phyloP scores from a whole-genome alignment of 2,888 invertebrate genomes.

The Heliconius aoede region DNA sequence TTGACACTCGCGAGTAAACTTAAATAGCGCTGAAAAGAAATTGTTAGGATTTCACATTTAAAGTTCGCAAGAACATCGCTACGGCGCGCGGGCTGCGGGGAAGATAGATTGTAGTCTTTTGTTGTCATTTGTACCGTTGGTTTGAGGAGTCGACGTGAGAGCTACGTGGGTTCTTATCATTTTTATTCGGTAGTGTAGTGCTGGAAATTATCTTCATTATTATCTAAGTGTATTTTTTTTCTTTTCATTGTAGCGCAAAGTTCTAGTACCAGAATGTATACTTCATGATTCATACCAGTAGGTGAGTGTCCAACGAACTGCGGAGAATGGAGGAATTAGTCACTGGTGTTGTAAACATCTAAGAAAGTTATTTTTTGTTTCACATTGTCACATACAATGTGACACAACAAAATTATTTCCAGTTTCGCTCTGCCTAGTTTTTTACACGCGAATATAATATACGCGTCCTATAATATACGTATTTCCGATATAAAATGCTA shows the following conservation, averaged over 20 bases:
- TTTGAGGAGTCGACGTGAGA: background rate
- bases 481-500: background rate
- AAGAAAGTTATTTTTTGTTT: no score
- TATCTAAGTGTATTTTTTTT: background rate
- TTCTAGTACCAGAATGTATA: no score
- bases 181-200: no score
- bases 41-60: constrained; percentile 22
- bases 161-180: background rate
- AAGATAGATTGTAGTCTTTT: constrained; percentile 11
- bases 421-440: no score
- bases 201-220: no score
- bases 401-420: no score
- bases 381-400: no score
- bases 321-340: no score
- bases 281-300: no score
- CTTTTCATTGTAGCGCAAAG: background rate
- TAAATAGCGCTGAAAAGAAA: constrained; percentile 22
- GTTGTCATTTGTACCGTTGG: constrained; percentile 7
- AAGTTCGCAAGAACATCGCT: constrained; percentile 11
- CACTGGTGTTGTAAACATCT: no score
- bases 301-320: no score
- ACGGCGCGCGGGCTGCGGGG: background rate
- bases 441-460: no score
- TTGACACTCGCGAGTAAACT: constrained; percentile 19
- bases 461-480: background rate